phyloP scores from a whole-genome alignment of 2,113 vertebrate species.

The Coptodon rendalli region DNA sequence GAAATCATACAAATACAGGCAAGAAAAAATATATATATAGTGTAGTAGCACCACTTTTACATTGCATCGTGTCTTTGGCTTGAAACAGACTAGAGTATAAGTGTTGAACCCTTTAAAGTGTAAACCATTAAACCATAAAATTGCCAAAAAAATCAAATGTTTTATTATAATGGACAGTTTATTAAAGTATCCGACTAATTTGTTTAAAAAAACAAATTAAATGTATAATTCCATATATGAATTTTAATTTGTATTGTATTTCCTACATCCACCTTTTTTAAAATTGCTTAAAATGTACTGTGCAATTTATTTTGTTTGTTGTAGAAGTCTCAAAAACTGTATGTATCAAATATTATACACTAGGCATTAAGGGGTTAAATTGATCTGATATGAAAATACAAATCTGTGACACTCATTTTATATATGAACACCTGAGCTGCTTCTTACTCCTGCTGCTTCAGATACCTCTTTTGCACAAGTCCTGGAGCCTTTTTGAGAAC shows the following conservation, averaged over 20 bases:
- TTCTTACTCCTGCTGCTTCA: background rate
- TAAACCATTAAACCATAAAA: rapidly evolving
- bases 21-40: background rate
- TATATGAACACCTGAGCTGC: background rate
- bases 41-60: rapidly evolving
- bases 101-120: rapidly evolving
- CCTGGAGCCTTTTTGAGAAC: background rate
- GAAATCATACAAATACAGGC: background rate
- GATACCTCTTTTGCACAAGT: background rate
- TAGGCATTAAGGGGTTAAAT: background rate
- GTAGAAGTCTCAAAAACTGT: background rate
- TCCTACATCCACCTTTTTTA: background rate
- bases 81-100: background rate
- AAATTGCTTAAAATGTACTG: background rate
- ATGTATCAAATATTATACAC: background rate
- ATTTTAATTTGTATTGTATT: background rate
- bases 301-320: background rate
- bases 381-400: background rate
- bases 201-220: background rate
- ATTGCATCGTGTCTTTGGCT: rapidly evolving
- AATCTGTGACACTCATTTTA: background rate
- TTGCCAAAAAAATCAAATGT: rapidly evolving
- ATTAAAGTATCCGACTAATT: background rate
- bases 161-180: background rate
- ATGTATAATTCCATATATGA: background rate